Evolutionary conservation across 2,797 vertebrate genomes (phyloP).

Genomic region (Coluber constrictor): DNA sequence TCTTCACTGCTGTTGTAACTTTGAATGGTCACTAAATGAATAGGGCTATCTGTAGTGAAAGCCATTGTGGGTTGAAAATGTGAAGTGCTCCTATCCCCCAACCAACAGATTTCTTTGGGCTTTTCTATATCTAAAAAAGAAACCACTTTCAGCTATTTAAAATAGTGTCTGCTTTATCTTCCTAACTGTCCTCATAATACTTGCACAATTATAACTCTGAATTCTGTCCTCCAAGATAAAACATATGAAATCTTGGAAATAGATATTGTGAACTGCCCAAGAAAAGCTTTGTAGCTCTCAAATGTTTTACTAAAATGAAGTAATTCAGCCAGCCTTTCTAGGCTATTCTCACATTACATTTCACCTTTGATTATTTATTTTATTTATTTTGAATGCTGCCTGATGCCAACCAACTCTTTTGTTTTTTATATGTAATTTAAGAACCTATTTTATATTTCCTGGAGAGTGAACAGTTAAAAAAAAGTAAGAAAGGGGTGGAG

Average conservation of each 20-base stretch:
- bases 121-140: background rate
- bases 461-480: background rate
- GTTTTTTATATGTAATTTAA: background rate
- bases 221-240: fast-evolving
- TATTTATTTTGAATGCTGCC: background rate
- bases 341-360: background rate
- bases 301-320: background rate
- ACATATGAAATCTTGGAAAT: background rate
- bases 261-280: fast-evolving
- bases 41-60: background rate
- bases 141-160: constrained; percentile 2
- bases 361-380: background rate
- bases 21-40: background rate
- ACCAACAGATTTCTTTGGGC: background rate
- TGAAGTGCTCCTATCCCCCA: background rate
- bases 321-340: background rate
- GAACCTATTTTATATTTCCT: background rate
- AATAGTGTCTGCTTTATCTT: constrained; percentile 12
- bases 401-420: background rate
- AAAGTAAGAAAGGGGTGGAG: constrained; percentile 48
- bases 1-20: background rate
- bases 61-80: background rate
- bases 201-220: constrained; percentile 9
- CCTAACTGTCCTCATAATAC: constrained; percentile 5
- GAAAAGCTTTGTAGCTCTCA: fast-evolving